phyloP scores from a whole-genome alignment of 1,140 invertebrate genomes.

The Tigriopus japonicus region DNA sequence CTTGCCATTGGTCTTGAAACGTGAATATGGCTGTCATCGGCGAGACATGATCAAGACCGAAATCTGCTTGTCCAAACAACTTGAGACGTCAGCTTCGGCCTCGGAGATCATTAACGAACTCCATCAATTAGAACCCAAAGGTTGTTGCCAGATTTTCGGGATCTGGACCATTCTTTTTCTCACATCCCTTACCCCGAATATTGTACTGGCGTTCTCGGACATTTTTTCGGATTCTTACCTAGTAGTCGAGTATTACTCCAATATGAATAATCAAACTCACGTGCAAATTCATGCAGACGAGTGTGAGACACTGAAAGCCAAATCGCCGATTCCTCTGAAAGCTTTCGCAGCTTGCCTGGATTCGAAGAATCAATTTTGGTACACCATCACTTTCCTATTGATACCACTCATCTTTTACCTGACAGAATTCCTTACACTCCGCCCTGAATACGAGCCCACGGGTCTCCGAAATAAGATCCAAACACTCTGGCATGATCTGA shows the following conservation, averaged over 20 bases:
- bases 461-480: not conserved
- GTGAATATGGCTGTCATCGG: conserved; percentile 11
- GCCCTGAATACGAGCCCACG: not conserved
- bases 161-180: conserved; percentile 6
- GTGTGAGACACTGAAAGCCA: not conserved
- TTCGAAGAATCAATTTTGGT: not conserved
- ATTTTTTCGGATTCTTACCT: conserved; percentile 9
- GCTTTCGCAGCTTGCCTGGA: not conserved
- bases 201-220: not conserved
- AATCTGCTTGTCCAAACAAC: conserved; percentile 1
- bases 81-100: conserved; percentile 1
- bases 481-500: not conserved
- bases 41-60: not conserved
- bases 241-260: not conserved
- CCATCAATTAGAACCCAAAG: not conserved
- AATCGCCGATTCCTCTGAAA: not conserved
- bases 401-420: conserved; percentile 9
- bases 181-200: conserved; percentile 6
- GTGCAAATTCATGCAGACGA: not conserved
- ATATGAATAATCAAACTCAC: not conserved
- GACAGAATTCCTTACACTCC: conserved; percentile 1
- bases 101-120: conserved; percentile 11
- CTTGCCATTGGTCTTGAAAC: conserved; percentile 8
- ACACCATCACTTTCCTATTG: conserved; percentile 6
- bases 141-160: not conserved